phyloP scores from a whole-genome alignment of 1,140 invertebrate genomes.

The Leptinotarsa undecemlineata region DNA sequence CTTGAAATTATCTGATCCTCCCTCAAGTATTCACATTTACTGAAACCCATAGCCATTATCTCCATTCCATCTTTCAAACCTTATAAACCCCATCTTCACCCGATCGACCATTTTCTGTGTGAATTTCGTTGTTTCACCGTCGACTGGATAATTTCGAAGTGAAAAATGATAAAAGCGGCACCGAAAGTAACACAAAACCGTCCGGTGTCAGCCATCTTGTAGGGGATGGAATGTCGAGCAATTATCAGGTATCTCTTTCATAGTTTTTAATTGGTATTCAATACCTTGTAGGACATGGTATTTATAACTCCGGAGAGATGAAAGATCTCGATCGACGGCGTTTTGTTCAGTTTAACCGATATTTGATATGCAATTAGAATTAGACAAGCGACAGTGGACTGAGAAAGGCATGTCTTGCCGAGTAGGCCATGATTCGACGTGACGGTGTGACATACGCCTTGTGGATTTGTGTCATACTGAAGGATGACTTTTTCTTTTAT shows the following conservation, averaged over 20 bases:
- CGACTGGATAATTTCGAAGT: conserved; percentile 12
- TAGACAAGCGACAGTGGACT: conserved; percentile 15
- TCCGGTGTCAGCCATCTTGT: conserved; percentile 8
- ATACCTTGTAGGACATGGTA: conserved; percentile 39
- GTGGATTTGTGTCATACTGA: conserved; percentile 1
- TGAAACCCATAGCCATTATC: neutral
- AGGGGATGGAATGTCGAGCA: conserved; percentile 24
- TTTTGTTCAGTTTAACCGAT: conserved; percentile 14
- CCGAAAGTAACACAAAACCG: conserved; percentile 9
- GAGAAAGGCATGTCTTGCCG: conserved; percentile 6
- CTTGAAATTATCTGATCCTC: too few relatives aligned
- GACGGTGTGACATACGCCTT: neutral
- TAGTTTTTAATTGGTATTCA: conserved; percentile 40
- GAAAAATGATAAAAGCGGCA: conserved; percentile 12
- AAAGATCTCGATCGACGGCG: conserved; percentile 6
- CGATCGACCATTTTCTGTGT: conserved; percentile 26
- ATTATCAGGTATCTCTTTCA: conserved; percentile 37
- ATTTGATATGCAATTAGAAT: conserved; percentile 19
- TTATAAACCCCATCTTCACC: conserved; percentile 11
- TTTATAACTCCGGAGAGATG: conserved; percentile 26
- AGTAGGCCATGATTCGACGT: neutral
- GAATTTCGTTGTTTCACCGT: conserved; percentile 21
- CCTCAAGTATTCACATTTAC: too few relatives aligned
- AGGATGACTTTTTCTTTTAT: conserved; percentile 5
- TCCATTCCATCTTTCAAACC: neutral